A percentile compares a stretch with the other conserved stretches of the same genome.
Evolutionary conservation across 2,888 invertebrate species (phyloP).

Genomic region (Agrotis puta): DNA sequence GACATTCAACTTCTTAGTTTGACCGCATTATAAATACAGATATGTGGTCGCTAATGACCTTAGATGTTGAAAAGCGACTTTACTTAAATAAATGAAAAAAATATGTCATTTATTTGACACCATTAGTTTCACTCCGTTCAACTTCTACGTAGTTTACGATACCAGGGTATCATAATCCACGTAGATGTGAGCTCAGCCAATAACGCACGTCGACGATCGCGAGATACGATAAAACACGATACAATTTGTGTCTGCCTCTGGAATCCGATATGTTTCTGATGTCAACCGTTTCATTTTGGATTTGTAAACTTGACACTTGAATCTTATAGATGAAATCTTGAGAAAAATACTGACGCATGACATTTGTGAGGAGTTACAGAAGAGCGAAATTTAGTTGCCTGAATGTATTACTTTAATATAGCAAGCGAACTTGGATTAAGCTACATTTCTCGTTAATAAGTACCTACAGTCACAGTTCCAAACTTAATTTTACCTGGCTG

Average conservation of each 20-base stretch:
- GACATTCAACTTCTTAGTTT: too few species aligned
- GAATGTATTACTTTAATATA: too few species aligned
- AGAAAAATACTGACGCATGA: conserved; percentile 18
- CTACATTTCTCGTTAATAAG: too few species aligned
- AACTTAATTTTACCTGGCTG: too few species aligned
- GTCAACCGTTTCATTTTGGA: conserved; percentile 42
- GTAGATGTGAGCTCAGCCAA: conserved; percentile 43
- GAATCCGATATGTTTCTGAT: conserved; percentile 52
- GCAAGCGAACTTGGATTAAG: too few species aligned
- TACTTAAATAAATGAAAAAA: too few species aligned
- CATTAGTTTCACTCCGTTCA: neutral
- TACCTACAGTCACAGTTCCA: too few species aligned
- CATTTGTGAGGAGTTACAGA: neutral
- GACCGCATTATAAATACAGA: too few species aligned
- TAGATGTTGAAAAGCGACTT: too few species aligned
- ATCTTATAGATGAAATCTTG: conserved; percentile 18
- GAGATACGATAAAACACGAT: conserved; percentile 55
- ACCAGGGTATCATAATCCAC: conserved; percentile 49
- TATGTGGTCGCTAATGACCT: too few species aligned
- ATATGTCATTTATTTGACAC: neutral
- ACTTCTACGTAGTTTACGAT: conserved; percentile 18
- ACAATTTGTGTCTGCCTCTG: conserved; percentile 57
- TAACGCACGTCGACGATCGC: conserved; percentile 53
- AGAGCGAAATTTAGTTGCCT: too few species aligned
- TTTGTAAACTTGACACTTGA: conserved; percentile 38